Percentiles rank a stretch among this genome's conserved stretches.
phyloP scores from a whole-genome alignment of 2,888 invertebrate genomes.

The Trypoxylon attenuatum region DNA sequence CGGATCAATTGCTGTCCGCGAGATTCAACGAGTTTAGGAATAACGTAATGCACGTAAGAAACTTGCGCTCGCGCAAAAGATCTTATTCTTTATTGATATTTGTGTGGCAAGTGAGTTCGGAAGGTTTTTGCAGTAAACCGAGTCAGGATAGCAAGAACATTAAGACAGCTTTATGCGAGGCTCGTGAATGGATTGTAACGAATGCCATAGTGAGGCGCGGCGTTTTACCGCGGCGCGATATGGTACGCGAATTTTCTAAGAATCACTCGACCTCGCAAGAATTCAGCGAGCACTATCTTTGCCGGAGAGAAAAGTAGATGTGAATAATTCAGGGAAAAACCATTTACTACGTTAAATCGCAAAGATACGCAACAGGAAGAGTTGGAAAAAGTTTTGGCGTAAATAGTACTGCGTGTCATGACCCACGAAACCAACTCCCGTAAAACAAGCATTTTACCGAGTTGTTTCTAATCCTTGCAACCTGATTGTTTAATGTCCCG shows the following conservation, averaged over 20 bases:
- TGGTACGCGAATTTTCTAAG: not conserved
- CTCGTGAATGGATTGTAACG: no score
- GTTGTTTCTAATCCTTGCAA: slow-evolving; percentile 15
- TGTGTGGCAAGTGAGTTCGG: no score
- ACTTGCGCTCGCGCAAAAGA: no score
- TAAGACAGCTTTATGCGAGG: no score
- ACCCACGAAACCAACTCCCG: slow-evolving; percentile 34
- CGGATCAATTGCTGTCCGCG: no score
- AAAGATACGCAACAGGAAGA: slow-evolving; percentile 25
- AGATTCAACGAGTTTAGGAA: no score
- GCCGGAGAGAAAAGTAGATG: slow-evolving; percentile 7
- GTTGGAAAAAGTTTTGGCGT: slow-evolving; percentile 27
- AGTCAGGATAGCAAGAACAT: no score
- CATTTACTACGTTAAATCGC: slow-evolving; percentile 30
- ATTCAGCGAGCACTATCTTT: not conserved
- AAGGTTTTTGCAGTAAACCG: no score
- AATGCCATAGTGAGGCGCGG: no score
- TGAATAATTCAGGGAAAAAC: slow-evolving; percentile 36
- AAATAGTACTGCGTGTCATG: slow-evolving; percentile 30
- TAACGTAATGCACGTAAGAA: no score
- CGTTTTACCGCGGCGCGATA: no score
- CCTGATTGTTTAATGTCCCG: slow-evolving; percentile 20
- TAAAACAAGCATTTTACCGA: slow-evolving; percentile 31
- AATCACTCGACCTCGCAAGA: not conserved
- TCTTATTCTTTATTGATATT: no score